Evolutionary conservation across 2,797 vertebrate species (phyloP).

Genomic region (Lepus townsendii): DNA sequence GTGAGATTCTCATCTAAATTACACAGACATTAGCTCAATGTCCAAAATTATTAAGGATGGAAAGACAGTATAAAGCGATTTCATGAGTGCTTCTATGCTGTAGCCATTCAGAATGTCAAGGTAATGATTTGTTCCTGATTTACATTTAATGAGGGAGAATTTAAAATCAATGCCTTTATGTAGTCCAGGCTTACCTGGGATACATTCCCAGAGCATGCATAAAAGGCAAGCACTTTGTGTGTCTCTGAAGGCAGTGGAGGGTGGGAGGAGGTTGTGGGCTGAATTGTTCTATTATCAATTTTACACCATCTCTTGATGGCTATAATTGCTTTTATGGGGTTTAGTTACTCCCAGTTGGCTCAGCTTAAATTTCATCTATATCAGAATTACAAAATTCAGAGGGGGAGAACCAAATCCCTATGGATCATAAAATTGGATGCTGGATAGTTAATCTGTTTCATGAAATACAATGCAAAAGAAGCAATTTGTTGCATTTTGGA

Average conservation of each 20-base stretch:
- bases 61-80: not conserved
- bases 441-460: slow-evolving; percentile 15
- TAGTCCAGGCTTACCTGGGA: not conserved
- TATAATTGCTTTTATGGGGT: slow-evolving; percentile 37
- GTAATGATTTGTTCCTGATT: not conserved
- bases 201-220: not conserved
- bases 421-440: slow-evolving; percentile 30
- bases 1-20: not conserved
- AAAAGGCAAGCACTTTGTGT: slow-evolving; percentile 15
- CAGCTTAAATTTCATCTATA: slow-evolving; percentile 60
- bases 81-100: not conserved
- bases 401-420: not conserved
- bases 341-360: slow-evolving; percentile 57
- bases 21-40: not conserved
- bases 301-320: slow-evolving; percentile 55
- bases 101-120: slow-evolving; percentile 26
- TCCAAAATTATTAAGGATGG: not conserved
- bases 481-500: not conserved
- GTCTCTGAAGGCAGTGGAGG: not conserved
- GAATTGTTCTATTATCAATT: slow-evolving; percentile 50
- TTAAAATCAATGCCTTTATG: slow-evolving; percentile 44
- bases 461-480: slow-evolving; percentile 21
- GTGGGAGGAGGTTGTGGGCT: not conserved
- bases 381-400: slow-evolving; percentile 51
- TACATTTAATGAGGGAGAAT: slow-evolving; percentile 22